phyloP scores from a whole-genome alignment of 2,113 vertebrate genomes.

The Chloroceryle aenea region DNA sequence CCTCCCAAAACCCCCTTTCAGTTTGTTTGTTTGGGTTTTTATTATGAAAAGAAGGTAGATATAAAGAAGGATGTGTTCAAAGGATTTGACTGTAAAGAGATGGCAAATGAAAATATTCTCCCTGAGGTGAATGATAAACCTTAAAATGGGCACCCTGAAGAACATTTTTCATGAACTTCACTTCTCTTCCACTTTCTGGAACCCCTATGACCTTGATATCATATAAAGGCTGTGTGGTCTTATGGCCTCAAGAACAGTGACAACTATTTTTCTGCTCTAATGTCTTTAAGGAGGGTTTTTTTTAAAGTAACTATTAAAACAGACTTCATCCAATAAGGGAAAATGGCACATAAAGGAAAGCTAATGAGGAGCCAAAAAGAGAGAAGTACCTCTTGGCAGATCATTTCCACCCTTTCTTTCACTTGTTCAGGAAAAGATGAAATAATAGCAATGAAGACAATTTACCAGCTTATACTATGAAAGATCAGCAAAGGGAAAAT shows the following conservation, averaged over 20 bases:
- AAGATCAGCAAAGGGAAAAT: background rate
- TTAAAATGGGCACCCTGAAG: background rate
- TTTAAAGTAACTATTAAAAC: background rate
- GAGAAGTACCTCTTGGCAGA: background rate
- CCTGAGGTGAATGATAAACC: background rate
- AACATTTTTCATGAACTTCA: background rate
- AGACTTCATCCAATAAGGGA: background rate
- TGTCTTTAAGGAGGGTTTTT: background rate
- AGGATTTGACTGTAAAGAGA: background rate
- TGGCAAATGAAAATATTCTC: background rate
- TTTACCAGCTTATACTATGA: background rate
- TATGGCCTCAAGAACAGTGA: background rate
- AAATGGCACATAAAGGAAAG: background rate
- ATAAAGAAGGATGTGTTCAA: background rate
- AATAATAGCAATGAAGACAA: background rate
- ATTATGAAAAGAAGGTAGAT: background rate
- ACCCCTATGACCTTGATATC: background rate
- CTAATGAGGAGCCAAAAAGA: background rate
- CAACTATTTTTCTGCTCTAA: background rate
- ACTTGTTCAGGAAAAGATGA: background rate
- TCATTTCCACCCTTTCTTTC: background rate
- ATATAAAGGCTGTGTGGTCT: background rate
- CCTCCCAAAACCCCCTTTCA: background rate
- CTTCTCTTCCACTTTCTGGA: background rate
- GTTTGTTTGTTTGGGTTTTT: background rate